These are phyloP conservation scores for Acronicta psi DNA, from an alignment of 2,888 invertebrate species.

Conservation along the genomic window DNA sequence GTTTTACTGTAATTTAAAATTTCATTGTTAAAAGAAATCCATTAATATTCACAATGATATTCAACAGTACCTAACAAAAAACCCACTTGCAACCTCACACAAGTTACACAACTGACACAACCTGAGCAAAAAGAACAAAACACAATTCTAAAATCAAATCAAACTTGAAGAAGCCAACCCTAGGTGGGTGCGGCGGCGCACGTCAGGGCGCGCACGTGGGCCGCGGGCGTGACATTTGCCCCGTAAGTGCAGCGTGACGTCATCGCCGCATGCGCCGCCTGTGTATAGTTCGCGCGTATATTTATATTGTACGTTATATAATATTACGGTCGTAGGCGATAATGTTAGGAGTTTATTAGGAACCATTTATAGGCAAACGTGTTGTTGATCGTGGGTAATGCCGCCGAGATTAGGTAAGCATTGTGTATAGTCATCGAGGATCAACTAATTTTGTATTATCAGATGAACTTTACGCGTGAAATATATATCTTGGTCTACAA, in stretches of 20 bases:
- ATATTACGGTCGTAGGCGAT: constrained; percentile 48
- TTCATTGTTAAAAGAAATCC: background rate
- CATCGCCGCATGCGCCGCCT: constrained; percentile 69
- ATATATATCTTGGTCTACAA: constrained; percentile 6
- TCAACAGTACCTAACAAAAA: constrained; percentile 20
- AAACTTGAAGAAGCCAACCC: constrained; percentile 50
- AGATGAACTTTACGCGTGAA: constrained; percentile 40
- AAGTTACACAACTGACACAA: too few relatives aligned
- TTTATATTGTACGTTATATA: constrained; percentile 21
- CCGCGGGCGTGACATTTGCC: constrained; percentile 81
- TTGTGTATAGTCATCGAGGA: constrained; percentile 33
- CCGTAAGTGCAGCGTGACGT: constrained; percentile 76
- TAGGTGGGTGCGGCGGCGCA: constrained; percentile 53
- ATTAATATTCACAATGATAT: background rate
- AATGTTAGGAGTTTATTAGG: constrained; percentile 53
- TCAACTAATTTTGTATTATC: constrained; percentile 40
- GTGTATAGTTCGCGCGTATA: constrained; percentile 28
- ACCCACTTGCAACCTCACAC: constrained; percentile 15
- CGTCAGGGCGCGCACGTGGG: constrained; percentile 76
- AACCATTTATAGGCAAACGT: constrained; percentile 46
- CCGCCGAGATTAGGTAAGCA: constrained; percentile 35
- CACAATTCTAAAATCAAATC: constrained; percentile 11
- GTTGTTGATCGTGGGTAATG: constrained; percentile 40
- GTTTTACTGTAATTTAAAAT: background rate
- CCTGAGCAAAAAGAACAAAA: constrained; percentile 14